These are phyloP conservation scores for Orthosia gracilis DNA, from an alignment of 2,888 invertebrate genomes.

Conservation along the genomic window DNA sequence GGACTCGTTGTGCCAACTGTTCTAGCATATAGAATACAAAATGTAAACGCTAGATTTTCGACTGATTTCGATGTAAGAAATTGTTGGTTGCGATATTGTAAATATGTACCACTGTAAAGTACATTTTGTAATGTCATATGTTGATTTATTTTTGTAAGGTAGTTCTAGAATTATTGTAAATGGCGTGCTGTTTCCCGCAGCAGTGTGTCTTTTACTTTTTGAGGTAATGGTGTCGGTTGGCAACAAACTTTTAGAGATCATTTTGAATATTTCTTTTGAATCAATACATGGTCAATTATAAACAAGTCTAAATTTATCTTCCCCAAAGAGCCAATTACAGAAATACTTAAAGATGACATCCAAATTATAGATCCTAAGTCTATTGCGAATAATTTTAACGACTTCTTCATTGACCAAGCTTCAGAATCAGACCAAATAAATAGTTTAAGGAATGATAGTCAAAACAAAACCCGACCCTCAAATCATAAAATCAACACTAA, in stretches of 20 bases:
- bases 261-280: neutral
- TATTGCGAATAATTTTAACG: too few relatives aligned
- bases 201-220: conserved; percentile 39
- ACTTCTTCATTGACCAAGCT: too few relatives aligned
- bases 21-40: conserved; percentile 47
- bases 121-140: conserved; percentile 45
- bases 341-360: too few relatives aligned
- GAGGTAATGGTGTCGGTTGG: conserved; percentile 32
- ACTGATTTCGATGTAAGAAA: conserved; percentile 76
- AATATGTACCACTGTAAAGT: conserved; percentile 45
- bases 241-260: conserved; percentile 37
- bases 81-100: conserved; percentile 46
- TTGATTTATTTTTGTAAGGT: conserved; percentile 58
- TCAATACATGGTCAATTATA: too few relatives aligned
- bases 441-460: too few relatives aligned
- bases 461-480: too few relatives aligned
- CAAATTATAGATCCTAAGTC: too few relatives aligned
- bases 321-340: too few relatives aligned
- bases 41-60: conserved; percentile 72
- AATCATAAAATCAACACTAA: too few relatives aligned
- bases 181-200: conserved; percentile 37
- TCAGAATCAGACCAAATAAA: too few relatives aligned
- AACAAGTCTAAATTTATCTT: too few relatives aligned
- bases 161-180: conserved; percentile 28
- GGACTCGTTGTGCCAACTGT: conserved; percentile 58